These are phyloP conservation scores for Nycticorax nycticorax DNA, from an alignment of 2,113 vertebrate species.

Conservation along the genomic window DNA sequence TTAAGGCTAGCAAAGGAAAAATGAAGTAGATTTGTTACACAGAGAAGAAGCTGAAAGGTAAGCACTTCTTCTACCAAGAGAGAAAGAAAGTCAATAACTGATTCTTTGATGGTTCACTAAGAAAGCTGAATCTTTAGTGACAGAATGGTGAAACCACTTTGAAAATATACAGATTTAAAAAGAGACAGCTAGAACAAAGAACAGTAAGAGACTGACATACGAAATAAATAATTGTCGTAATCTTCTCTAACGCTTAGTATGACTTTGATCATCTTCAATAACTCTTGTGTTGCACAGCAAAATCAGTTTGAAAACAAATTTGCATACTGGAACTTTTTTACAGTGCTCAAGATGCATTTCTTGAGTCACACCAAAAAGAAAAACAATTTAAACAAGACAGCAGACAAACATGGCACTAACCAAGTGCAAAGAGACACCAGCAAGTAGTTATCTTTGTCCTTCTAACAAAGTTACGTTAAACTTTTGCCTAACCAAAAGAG, in stretches of 20 bases:
- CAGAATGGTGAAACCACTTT: constrained; percentile 13
- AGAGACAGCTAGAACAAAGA: constrained; percentile 13
- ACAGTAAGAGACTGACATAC: not conserved
- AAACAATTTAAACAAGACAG: not conserved
- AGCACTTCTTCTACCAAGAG: constrained; percentile 20
- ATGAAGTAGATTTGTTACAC: constrained; percentile 27
- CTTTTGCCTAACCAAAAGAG: not conserved
- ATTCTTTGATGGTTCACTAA: constrained; percentile 24
- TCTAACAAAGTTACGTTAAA: not conserved
- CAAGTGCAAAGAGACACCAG: not conserved
- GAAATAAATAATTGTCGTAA: not conserved
- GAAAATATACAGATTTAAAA: constrained; percentile 32
- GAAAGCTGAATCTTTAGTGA: constrained; percentile 19
- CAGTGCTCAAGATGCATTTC: not conserved
- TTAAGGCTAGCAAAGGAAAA: constrained; percentile 42
- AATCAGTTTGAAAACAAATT: not conserved
- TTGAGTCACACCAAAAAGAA: not conserved
- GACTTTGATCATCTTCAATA: not conserved
- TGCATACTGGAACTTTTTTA: not conserved
- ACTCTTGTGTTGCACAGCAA: not conserved
- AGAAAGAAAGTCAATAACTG: constrained; percentile 44
- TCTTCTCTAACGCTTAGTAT: not conserved
- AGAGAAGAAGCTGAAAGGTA: constrained; percentile 29
- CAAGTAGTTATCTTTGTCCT: not conserved
- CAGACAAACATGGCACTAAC: not conserved